Conservation (phyloP, 2,888 invertebrate species). For the Amblyjoppa fuscipennis region DNA sequence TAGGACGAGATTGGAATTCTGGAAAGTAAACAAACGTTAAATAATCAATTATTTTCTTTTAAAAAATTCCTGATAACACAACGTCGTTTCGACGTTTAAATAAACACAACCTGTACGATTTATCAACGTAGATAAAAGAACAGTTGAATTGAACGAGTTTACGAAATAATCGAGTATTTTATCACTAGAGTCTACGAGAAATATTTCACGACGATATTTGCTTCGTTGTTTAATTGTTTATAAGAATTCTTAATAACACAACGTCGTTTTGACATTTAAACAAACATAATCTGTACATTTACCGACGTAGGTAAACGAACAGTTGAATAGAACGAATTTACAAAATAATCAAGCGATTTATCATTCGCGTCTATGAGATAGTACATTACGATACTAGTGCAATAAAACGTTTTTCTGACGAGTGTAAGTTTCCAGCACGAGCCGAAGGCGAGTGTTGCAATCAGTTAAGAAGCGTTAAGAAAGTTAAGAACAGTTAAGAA, state of each 20-base stretch:
- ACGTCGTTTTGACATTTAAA: background rate
- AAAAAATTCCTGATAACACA: background rate
- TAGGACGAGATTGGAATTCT: constrained; percentile 99
- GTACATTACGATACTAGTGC: no score
- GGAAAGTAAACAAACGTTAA: constrained; percentile 77
- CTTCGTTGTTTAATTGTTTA: background rate
- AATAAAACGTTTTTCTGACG: no score
- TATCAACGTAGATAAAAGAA: background rate
- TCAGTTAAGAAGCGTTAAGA: no score
- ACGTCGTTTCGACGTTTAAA: background rate
- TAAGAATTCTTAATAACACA: background rate
- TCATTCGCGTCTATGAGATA: background rate
- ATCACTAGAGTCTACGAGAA: background rate
- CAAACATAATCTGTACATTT: constrained; percentile 56
- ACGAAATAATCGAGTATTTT: background rate
- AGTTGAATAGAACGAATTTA: background rate
- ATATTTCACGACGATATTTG: constrained; percentile 4
- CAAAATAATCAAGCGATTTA: background rate
- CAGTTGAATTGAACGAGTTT: background rate
- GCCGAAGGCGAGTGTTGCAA: no score
- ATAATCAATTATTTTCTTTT: background rate
- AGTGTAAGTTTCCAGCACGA: no score
- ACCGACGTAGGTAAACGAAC: background rate
- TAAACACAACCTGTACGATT: constrained; percentile 58
- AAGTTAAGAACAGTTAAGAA: no score